Conservation (phyloP, 2,888 invertebrate genomes). For the Lithophane leautieri region DNA sequence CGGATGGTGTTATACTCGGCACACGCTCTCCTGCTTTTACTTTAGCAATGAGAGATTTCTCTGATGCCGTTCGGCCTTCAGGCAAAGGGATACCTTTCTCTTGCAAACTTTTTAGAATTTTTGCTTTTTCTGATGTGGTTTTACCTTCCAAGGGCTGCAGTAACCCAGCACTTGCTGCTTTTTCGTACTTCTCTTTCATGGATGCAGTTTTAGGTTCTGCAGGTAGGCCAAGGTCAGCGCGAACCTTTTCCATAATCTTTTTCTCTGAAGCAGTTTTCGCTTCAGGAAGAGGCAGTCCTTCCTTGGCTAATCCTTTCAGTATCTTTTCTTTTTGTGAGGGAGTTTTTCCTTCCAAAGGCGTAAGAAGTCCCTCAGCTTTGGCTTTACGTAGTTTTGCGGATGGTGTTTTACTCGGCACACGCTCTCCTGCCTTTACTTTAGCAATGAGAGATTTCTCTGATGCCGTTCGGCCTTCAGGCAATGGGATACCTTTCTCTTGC, state of each 20-base stretch:
- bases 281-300: background rate
- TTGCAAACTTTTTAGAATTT: slow-evolving; percentile 22
- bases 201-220: background rate
- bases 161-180: slow-evolving; percentile 2
- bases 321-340: slow-evolving; percentile 1
- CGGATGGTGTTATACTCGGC: background rate
- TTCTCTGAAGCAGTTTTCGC: background rate
- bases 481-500: background rate
- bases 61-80: slow-evolving; percentile 1
- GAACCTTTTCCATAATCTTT: background rate
- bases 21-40: background rate
- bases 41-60: slow-evolving; percentile 29
- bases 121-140: slow-evolving; percentile 27
- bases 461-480: background rate
- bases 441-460: background rate
- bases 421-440: background rate
- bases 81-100: slow-evolving; percentile 15
- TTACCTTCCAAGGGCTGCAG: slow-evolving; percentile 26
- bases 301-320: background rate
- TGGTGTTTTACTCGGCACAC: accelerated
- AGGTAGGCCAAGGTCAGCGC: slow-evolving; percentile 8
- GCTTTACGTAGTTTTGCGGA: background rate
- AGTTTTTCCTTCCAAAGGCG: background rate
- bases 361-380: background rate
- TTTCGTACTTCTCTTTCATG: background rate